Evolutionary conservation across 2,113 vertebrate genomes (phyloP).

Genomic region (Semnopithecus entellus): DNA sequence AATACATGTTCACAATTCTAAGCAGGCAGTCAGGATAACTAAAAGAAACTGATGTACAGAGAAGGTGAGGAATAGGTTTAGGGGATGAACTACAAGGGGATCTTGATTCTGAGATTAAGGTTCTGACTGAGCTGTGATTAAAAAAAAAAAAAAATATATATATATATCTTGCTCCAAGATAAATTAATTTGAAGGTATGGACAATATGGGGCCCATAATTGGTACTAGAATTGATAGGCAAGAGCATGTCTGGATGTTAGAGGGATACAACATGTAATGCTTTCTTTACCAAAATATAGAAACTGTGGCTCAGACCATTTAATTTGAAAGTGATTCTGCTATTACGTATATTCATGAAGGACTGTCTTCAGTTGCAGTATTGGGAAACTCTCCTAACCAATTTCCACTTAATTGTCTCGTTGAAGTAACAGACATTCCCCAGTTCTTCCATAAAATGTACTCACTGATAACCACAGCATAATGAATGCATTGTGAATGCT

Average conservation of each 20-base stretch:
- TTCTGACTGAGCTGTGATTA: conserved; percentile 15
- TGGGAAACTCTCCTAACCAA: neutral
- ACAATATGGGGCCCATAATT: neutral
- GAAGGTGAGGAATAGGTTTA: neutral
- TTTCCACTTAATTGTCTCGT: neutral
- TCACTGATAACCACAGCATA: neutral
- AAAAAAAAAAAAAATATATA: neutral
- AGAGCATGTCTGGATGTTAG: neutral
- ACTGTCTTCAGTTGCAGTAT: neutral
- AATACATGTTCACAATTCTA: neutral
- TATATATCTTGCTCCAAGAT: neutral
- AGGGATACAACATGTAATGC: neutral
- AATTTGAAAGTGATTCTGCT: conserved; percentile 23
- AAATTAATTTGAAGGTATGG: neutral
- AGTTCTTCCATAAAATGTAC: neutral
- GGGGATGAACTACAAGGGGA: neutral
- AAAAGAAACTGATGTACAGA: neutral
- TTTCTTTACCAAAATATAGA: neutral
- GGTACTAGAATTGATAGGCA: neutral
- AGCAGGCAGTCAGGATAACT: neutral
- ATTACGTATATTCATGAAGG: neutral
- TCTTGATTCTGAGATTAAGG: conserved; percentile 24
- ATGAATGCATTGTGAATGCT: neutral
- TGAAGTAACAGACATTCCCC: neutral
- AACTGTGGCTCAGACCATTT: neutral